These are phyloP conservation scores for Leuctra nigra DNA, from an alignment of 2,888 invertebrate genomes.

Conservation along the genomic window DNA sequence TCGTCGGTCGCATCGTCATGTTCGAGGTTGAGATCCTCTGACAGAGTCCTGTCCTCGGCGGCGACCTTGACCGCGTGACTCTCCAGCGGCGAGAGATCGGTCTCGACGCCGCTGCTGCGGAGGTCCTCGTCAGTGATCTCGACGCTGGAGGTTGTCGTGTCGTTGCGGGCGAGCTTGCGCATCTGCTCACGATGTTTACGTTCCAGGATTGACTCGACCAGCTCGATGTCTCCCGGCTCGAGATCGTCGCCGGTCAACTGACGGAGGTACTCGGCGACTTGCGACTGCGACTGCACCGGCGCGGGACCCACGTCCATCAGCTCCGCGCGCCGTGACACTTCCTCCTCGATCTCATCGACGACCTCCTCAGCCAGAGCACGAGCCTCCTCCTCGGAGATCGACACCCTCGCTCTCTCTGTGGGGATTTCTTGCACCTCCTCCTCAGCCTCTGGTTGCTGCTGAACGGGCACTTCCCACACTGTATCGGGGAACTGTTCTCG, in stretches of 20 bases:
- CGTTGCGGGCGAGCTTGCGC: constrained; percentile 40
- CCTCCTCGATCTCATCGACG: constrained; percentile 47
- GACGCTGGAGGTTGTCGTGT: constrained; percentile 48
- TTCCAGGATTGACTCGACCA: constrained; percentile 46
- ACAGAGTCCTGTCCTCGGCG: constrained; percentile 38
- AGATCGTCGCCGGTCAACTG: constrained; percentile 43
- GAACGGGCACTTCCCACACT: constrained; percentile 46
- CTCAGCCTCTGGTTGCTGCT: constrained; percentile 38
- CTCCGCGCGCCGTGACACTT: constrained; percentile 42
- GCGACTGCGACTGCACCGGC: constrained; percentile 35
- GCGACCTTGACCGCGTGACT: constrained; percentile 50
- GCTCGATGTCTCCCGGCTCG: constrained; percentile 43
- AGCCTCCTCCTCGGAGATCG: constrained; percentile 45
- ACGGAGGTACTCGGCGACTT: constrained; percentile 41
- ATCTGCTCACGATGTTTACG: constrained; percentile 41
- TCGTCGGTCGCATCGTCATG: constrained; percentile 29
- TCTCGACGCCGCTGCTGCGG: constrained; percentile 60
- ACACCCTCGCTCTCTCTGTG: constrained; percentile 33
- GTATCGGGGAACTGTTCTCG: constrained; percentile 45
- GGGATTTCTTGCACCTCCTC: constrained; percentile 38
- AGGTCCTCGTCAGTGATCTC: constrained; percentile 59
- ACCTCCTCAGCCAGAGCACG: constrained; percentile 45
- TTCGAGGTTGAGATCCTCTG: constrained; percentile 40
- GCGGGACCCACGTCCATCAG: constrained; percentile 25
- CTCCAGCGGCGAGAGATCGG: constrained; percentile 58